Evolutionary conservation across 2,797 vertebrate genomes (phyloP).

Genomic region (Channallabes apus): DNA sequence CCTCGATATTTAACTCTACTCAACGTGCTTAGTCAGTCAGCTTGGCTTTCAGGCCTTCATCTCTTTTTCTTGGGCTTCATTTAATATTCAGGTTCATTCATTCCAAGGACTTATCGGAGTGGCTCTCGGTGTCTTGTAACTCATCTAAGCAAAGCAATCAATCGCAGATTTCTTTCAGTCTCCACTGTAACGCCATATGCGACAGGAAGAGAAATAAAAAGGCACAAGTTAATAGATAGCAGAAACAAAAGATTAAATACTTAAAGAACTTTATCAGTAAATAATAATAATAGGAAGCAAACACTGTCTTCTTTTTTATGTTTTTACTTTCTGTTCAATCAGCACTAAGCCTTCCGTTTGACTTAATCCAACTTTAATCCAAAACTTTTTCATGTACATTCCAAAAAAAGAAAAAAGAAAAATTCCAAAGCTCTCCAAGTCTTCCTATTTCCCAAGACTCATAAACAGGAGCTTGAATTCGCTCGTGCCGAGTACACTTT

Average conservation of each 20-base stretch:
- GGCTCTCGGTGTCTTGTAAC: background rate
- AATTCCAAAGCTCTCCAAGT: background rate
- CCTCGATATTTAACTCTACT: slow-evolving; percentile 9
- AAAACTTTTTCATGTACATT: background rate
- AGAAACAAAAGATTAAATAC: background rate
- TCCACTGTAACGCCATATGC: background rate
- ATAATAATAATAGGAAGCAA: background rate
- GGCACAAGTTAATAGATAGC: background rate
- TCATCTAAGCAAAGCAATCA: slow-evolving; percentile 6
- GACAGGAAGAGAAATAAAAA: background rate
- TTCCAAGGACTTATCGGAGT: slow-evolving; percentile 6
- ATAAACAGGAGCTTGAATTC: slow-evolving; percentile 9
- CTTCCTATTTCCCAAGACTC: background rate
- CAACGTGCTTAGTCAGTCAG: background rate
- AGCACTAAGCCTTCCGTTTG: background rate
- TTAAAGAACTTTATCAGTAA: background rate
- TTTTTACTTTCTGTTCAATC: background rate
- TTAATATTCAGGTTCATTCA: slow-evolving; percentile 33
- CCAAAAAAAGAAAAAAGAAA: background rate
- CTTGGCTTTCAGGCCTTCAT: slow-evolving; percentile 16
- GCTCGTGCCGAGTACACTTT: slow-evolving; percentile 44
- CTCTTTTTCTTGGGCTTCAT: slow-evolving; percentile 28
- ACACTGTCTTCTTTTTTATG: background rate
- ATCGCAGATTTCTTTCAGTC: background rate
- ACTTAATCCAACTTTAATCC: background rate